Evolutionary conservation across 2,113 vertebrate genomes (phyloP).

Genomic region (Clarias magur): DNA sequence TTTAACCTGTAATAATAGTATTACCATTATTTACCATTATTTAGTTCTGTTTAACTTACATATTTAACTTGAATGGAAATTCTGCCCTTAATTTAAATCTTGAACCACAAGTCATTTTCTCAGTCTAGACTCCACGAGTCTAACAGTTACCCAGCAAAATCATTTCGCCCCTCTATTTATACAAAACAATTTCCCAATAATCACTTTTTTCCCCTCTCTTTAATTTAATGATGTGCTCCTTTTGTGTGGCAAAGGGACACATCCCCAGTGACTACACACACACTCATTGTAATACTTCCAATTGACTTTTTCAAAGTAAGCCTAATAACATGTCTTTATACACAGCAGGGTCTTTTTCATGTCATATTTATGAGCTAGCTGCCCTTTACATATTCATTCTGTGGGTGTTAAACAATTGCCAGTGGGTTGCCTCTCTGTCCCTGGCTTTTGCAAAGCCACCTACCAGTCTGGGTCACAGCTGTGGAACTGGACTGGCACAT

Average conservation of each 20-base stretch:
- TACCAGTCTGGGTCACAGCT: conserved; percentile 50
- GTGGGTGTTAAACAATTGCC: conserved; percentile 68
- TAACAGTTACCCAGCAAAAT: not conserved
- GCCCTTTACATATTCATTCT: conserved; percentile 79
- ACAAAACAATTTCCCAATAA: conserved; percentile 54
- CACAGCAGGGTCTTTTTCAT: conserved; percentile 71
- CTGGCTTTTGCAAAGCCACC: conserved; percentile 51
- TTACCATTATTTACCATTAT: no score
- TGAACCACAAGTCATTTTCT: no score
- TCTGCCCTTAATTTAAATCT: no score
- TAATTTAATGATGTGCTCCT: conserved; percentile 57
- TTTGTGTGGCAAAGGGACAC: conserved; percentile 50
- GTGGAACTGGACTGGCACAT: conserved; percentile 46
- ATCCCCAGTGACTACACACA: conserved; percentile 54
- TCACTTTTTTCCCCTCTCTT: conserved; percentile 52
- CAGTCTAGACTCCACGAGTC: conserved; percentile 23
- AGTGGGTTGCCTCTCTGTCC: conserved; percentile 55
- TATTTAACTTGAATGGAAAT: no score
- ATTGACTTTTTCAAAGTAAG: conserved; percentile 60
- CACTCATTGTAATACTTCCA: conserved; percentile 60
- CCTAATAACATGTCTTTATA: conserved; percentile 63
- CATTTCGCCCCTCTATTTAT: conserved; percentile 24
- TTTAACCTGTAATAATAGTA: no score
- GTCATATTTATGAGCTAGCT: conserved; percentile 71
- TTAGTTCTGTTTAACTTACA: no score